Base-by-base conservation (phyloP, 2,888 invertebrate species). In the Adelphocoris suturalis region DNA sequence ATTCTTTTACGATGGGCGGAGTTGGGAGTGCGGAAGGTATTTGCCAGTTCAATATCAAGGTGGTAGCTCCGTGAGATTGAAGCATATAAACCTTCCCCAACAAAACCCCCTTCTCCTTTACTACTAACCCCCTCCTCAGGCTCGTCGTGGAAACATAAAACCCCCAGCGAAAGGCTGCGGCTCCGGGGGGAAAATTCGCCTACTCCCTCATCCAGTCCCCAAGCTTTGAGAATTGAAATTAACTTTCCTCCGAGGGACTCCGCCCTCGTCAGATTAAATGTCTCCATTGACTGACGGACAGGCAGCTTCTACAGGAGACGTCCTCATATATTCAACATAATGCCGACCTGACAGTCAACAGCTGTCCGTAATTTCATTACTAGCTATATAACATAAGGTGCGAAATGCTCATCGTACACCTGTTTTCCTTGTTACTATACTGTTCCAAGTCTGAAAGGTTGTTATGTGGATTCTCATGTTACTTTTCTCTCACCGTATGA, bases 31-130 rank as follows among this genome's bases (percentile, higher is more conserved):
- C 19, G 19, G 68, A 68, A 48, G 68, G 23, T 68, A 68, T 68
- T 68, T 68, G 68, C 68, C 68, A 68, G 68, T 68, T 68, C 68
- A 68, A 68, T 68, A 68, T 68, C 68, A 68, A 27, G 23, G 19
- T 27, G 68, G 68, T 68, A 68, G 68, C 68, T 11, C 68, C 27
- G 68, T 68, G 68, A 68, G 68, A 68, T 68, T 68, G 68, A 68
- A 68, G 68, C 68, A 68, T 19, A 68, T 68, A 68, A 68, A 68
- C 68, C 12, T 68, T 23, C 23, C 68, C 68, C 68, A 23, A 68
- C 68, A 68, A 23, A 68, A 19, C 68, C 27, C 68, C 23, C 52
- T 11, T 4, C 23, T 23, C 68, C 37, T 37, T 37, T 37, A 37
- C 37, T 37, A 37, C 37, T 37, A 37, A 2, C 37, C 37, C 37